Base-by-base conservation (phyloP, 2,113 vertebrate genomes). In the Psettodes erumei region DNA sequence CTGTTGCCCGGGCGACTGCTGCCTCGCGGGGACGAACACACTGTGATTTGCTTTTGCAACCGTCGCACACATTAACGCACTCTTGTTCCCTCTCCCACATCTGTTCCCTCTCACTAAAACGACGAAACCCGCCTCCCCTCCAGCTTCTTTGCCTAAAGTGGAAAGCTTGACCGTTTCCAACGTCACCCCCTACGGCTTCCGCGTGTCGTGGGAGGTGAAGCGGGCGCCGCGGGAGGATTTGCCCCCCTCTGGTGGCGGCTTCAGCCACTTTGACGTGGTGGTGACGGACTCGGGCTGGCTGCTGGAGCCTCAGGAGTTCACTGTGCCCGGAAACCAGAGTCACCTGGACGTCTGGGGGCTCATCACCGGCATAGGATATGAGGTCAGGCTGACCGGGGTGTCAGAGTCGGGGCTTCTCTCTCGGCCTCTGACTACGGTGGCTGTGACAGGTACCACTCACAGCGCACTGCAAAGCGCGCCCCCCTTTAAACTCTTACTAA, bases 241-340 rank as follows among this genome's bases (percentile, higher is more conserved):
- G 50, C 51, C 81, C 25, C 80, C 90, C 75, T 83, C 86, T 82
- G 74, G 85, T 61, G 90, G 88, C 6, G 79, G 85, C 55, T 98
- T 98, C 95, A 96, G 96, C 83, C 94, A 92, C 47, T 97, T 98
- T 93, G 91, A 95, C 82, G 90, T 98, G 92, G 94, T 94, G 90
- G 96, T 98, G 94, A 96, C 96, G 84, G 97, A 98, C 92, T 98
- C 96, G 59, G 97, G 97, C 86, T 96, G 95, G 95, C 95, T 98
- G 91, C 94, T 98, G 95, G 95, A 97, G 90, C 95, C 97, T 82
- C 96, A 97, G 88, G 89, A 94, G 85, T 92, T 92, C 86, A 79
- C 82, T 48, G 90, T 94, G 42, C 89, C 90, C 3, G 93, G 93
- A 75, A 92, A 94, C 87, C 90, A 92, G 84, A 91, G 76, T 66